These are phyloP conservation scores for Lichenostomus cassidix DNA, from an alignment of 2,113 vertebrate genomes.

Conservation along the genomic window DNA sequence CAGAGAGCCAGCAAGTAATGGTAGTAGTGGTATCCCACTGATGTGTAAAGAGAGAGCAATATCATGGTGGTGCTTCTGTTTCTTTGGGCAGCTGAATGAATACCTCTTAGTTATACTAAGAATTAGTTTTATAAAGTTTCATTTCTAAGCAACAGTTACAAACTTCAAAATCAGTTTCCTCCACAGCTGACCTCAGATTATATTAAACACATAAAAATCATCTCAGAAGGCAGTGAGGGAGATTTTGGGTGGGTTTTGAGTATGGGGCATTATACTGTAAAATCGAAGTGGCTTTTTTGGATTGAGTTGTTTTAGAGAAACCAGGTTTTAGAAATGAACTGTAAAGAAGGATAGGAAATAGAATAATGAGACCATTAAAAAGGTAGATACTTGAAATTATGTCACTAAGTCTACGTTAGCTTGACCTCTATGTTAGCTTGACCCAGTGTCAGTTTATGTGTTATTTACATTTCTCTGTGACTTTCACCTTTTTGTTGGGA, in stretches of 20 bases:
- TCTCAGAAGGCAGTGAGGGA: neutral
- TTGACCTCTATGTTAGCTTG: neutral
- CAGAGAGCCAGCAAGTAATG: neutral
- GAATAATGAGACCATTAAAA: neutral
- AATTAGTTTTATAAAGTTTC: neutral
- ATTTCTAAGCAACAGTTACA: neutral
- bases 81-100: neutral
- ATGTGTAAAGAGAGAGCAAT: neutral
- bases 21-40: neutral
- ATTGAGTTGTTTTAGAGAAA: neutral
- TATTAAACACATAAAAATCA: neutral
- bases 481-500: neutral
- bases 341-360: neutral
- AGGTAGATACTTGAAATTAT: neutral
- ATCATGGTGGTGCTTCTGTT: neutral
- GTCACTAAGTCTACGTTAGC: neutral
- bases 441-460: neutral
- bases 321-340: neutral
- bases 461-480: neutral
- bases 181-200: neutral
- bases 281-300: neutral
- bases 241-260: neutral
- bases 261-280: neutral
- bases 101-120: neutral
- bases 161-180: neutral